phyloP scores from a whole-genome alignment of 1,140 invertebrate species.

The Ruditapes philippinarum region DNA sequence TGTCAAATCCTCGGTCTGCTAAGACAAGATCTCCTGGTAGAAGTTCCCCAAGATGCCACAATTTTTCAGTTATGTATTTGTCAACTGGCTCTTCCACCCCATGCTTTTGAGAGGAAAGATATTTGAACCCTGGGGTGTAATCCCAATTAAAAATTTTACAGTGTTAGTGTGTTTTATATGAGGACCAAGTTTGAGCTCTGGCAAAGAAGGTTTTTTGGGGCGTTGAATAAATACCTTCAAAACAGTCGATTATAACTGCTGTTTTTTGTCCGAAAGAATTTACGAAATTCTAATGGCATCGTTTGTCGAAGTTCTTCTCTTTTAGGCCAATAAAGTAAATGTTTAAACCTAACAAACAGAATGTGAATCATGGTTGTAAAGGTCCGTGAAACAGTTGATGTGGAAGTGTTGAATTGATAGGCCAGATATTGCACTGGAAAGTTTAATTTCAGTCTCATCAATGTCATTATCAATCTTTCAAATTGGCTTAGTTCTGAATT shows the following conservation, averaged over 20 bases:
- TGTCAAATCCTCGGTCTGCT: conserved; percentile 66
- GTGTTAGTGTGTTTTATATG: conserved; percentile 68
- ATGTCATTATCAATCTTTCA: background rate
- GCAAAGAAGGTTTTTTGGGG: conserved; percentile 3
- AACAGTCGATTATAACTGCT: conserved; percentile 53
- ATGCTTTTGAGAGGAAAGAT: conserved; percentile 59
- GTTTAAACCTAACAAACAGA: conserved; percentile 56
- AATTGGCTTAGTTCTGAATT: background rate
- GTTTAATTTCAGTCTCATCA: background rate
- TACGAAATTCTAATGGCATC: background rate
- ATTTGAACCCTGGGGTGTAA: conserved; percentile 56
- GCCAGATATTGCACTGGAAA: conserved; percentile 12
- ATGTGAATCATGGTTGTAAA: conserved; percentile 32
- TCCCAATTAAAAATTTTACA: conserved; percentile 58
- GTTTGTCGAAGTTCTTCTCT: conserved; percentile 3
- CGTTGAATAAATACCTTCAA: conserved; percentile 36
- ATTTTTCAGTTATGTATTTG: conserved; percentile 63
- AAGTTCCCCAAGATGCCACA: conserved; percentile 36
- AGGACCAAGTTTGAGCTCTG: conserved; percentile 48
- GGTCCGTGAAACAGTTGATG: conserved; percentile 26
- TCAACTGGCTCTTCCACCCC: conserved; percentile 67
- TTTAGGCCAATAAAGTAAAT: conserved; percentile 58
- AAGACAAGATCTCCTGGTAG: conserved; percentile 65
- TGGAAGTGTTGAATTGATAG: conserved; percentile 22
- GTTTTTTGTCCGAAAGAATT: background rate